Percentiles rank a stretch among this genome's conserved stretches.
Conservation (phyloP, 2,888 invertebrate species). For the Dione juno region DNA sequence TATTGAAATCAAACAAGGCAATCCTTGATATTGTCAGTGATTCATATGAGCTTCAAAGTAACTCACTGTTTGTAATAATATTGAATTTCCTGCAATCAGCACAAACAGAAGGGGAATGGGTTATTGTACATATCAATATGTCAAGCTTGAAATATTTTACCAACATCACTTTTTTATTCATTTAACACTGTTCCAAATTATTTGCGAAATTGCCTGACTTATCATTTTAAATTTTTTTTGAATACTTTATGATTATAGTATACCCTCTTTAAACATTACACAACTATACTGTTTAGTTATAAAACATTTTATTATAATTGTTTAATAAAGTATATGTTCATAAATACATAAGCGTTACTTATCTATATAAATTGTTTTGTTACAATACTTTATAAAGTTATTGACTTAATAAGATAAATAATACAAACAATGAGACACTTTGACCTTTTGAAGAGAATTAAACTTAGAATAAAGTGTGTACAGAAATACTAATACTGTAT, state of each 20-base stretch:
- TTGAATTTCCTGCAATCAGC: slow-evolving; percentile 39
- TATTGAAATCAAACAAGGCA: too few relatives aligned
- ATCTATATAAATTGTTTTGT: slow-evolving; percentile 18
- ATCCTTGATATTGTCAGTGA: neutral
- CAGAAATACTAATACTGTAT: neutral
- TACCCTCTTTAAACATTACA: too few relatives aligned
- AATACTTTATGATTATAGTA: too few relatives aligned
- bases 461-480: slow-evolving; percentile 8
- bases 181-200: neutral
- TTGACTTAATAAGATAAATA: slow-evolving; percentile 37
- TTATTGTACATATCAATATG: slow-evolving; percentile 28
- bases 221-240: too few relatives aligned
- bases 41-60: slow-evolving; percentile 1
- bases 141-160: neutral
- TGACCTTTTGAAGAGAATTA: slow-evolving; percentile 16
- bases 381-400: slow-evolving; percentile 32
- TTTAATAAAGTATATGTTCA: neutral
- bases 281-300: too few relatives aligned
- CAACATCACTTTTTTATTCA: neutral
- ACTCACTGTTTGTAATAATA: slow-evolving; percentile 35
- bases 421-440: slow-evolving; percentile 19
- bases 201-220: neutral
- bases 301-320: too few relatives aligned
- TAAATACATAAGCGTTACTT: neutral
- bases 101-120: slow-evolving; percentile 39